Evolutionary conservation across 2,113 vertebrate genomes (phyloP).

Genomic region (Myrmophylax atrothorax): DNA sequence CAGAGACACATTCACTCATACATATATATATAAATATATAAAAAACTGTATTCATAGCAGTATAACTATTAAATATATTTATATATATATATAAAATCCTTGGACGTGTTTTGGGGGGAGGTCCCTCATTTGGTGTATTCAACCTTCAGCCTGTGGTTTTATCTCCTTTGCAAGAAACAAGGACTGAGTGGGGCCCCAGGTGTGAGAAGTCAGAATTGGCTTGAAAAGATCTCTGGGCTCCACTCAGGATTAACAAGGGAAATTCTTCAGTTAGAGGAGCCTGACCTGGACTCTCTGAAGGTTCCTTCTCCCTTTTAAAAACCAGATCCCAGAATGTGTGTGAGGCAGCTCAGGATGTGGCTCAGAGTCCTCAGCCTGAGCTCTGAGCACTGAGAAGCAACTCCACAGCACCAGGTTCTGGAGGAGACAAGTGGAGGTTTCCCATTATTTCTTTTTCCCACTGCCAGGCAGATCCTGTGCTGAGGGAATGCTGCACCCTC

Average conservation of each 20-base stretch:
- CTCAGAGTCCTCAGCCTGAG: not conserved
- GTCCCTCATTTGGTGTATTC: not conserved
- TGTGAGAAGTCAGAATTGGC: not conserved
- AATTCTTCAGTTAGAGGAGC: not conserved
- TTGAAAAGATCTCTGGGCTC: not conserved
- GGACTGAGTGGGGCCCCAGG: not conserved
- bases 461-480: not conserved
- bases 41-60: no score
- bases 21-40: no score
- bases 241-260: not conserved
- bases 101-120: not conserved
- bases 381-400: not conserved
- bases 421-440: not conserved
- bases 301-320: not conserved
- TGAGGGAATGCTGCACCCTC: accelerated
- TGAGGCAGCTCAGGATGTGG: not conserved
- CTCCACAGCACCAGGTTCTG: not conserved
- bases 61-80: no score
- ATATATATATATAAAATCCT: not conserved
- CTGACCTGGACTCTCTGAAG: not conserved
- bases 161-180: not conserved
- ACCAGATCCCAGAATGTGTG: not conserved
- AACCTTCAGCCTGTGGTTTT: not conserved
- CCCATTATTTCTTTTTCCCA: not conserved
- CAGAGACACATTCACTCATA: no score